A percentile compares a stretch with the other conserved stretches of the same genome.
Evolutionary conservation across 37 sponge, comb jelly and placozoan genomes (phyloP).

Genomic region (Hormiphora californensis): DNA sequence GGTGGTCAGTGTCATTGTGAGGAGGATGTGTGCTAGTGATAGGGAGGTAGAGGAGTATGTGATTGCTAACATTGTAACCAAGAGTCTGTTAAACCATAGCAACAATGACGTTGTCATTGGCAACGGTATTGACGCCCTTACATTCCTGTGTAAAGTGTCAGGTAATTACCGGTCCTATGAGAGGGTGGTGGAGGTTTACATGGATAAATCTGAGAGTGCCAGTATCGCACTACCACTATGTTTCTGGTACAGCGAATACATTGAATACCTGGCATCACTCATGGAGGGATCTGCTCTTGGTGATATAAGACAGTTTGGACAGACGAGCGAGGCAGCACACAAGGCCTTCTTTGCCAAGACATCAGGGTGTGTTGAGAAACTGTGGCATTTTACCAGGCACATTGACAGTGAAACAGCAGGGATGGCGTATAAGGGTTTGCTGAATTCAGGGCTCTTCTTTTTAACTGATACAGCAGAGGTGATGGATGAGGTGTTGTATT

Average conservation of each 20-base stretch:
- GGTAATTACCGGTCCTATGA: too few relatives aligned
- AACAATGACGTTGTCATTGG: neutral
- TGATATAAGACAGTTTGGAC: too few relatives aligned
- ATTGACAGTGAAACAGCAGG: neutral
- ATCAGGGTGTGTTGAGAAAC: neutral
- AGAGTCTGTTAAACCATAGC: neutral
- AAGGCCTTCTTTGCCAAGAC: too few relatives aligned
- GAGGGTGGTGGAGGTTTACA: too few relatives aligned
- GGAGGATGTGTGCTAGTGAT: neutral
- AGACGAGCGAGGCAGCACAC: too few relatives aligned
- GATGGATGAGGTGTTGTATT: neutral
- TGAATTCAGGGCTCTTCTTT: neutral
- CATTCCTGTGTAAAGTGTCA: too few relatives aligned
- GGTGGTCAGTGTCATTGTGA: neutral
- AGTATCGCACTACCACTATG: neutral
- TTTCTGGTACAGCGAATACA: constrained; percentile 1
- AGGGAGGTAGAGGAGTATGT: neutral
- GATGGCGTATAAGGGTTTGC: neutral
- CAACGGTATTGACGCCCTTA: constrained; percentile 3
- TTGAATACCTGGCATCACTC: too few relatives aligned
- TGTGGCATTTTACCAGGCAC: neutral
- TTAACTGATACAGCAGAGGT: neutral
- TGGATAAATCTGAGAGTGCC: too few relatives aligned
- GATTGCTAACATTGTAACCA: neutral
- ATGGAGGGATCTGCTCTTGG: too few relatives aligned